Base-by-base conservation (phyloP, 2,113 vertebrate genomes). In the Progne subis region DNA sequence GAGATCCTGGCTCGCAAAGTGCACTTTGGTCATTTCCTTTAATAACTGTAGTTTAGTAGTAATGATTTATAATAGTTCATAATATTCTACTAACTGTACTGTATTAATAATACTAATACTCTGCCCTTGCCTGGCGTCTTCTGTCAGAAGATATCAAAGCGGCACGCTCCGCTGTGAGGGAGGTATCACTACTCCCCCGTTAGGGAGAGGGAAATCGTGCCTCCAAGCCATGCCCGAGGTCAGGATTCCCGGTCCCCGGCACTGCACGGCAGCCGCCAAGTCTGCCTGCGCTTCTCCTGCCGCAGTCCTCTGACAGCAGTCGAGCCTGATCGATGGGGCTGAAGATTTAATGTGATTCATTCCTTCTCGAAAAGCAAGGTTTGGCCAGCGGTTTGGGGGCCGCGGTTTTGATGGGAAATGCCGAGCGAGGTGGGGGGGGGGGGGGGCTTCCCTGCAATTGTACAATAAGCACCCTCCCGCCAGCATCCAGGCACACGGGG, bases 21-120 rank as follows among this genome's bases (percentile, higher is more conserved):
- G 91, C 91, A 96, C 96, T 97, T 97, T 96, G 96, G 95, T 83
- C 95, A 96, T 96, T 96, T 96, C 96, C 95, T 96, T 96, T 97
- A 97, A 96, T 97, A 95, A 97, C 95, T 72, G 95, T 53, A 97
- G 95, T 94, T 97, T 96, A 94, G 93, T 56, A 1, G 96, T 86
- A 96, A 96, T 96, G 92, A 96, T 95, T 96, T 96, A 96, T 97
- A 96, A 92, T 96, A 93, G 93, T 97, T 96, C 95, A 95, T 96
- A 96, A 97, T 96, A 97, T 95, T 96, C 95, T 96, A 97, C 96
- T 96, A 96, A 96, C 96, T 92, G 80, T 92, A 96, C 96, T 96
- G 61, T 96, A 97, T 97, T 96, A 97, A 96, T 97, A 97, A 92
- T 94, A 72, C 90, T 95, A 92, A 94, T 95, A 96, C 95, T 97